These are phyloP conservation scores for Poecilia velifera DNA, from an alignment of 2,797 vertebrate species.

Conservation along the genomic window DNA sequence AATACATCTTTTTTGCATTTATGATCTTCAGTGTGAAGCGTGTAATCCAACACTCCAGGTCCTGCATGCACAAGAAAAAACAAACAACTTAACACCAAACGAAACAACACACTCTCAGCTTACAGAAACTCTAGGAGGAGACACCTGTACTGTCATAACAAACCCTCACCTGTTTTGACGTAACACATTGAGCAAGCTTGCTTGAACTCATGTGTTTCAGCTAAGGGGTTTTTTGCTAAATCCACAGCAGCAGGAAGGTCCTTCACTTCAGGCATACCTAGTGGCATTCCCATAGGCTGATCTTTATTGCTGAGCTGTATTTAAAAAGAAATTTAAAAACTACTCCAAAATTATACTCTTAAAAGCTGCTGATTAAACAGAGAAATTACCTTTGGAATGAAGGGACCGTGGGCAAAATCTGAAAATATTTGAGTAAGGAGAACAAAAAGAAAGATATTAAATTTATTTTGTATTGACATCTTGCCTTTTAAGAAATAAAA, in stretches of 20 bases:
- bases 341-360: background rate
- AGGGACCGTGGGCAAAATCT: conserved; percentile 67
- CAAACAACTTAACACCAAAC: background rate
- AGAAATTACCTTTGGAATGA: conserved; percentile 69
- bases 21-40: conserved; percentile 88
- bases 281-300: conserved; percentile 85
- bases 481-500: background rate
- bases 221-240: conserved; percentile 88
- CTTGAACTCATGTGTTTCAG: conserved; percentile 93
- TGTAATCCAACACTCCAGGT: conserved; percentile 88
- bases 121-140: background rate
- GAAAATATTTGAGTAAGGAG: background rate
- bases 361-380: background rate
- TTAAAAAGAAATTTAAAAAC: conserved; percentile 27
- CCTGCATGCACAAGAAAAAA: conserved; percentile 71
- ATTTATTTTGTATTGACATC: background rate
- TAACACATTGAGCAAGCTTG: conserved; percentile 93
- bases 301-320: conserved; percentile 85
- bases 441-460: background rate
- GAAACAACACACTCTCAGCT: background rate
- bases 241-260: conserved; percentile 73
- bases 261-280: conserved; percentile 84
- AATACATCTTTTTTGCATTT: conserved; percentile 98
- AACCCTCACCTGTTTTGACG: conserved; percentile 88
- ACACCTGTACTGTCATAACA: background rate